Percentiles rank a stretch among this genome's conserved stretches.
Evolutionary conservation across 2,797 vertebrate species (phyloP).

Genomic region (Podarcis siculus): DNA sequence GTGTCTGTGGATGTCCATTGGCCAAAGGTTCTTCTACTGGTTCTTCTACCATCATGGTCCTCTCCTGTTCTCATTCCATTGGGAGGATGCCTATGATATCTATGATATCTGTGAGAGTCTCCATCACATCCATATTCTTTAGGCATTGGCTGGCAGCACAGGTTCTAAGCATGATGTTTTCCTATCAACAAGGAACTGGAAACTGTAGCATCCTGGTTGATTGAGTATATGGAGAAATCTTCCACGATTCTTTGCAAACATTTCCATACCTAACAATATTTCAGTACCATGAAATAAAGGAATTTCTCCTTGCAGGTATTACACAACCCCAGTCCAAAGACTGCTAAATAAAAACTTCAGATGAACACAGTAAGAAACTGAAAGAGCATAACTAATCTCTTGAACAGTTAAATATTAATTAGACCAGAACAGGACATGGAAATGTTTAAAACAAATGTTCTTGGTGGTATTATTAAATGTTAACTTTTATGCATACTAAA

Average conservation of each 20-base stretch:
- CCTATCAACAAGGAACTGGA: neutral
- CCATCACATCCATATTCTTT: neutral
- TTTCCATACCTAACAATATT: neutral
- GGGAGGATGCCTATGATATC: neutral
- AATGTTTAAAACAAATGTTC: conserved; percentile 56
- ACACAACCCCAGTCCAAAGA: neutral
- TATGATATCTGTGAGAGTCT: neutral
- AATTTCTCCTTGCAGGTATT: neutral
- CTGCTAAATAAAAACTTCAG: conserved; percentile 43
- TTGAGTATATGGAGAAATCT: neutral
- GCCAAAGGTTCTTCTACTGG: neutral
- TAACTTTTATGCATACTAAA: conserved; percentile 51
- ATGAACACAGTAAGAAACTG: conserved; percentile 28
- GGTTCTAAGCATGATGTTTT: neutral
- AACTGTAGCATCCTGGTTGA: neutral
- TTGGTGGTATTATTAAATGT: conserved; percentile 42
- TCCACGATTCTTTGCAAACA: neutral
- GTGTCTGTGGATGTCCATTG: neutral
- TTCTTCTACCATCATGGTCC: neutral
- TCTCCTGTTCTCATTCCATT: neutral
- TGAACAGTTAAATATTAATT: conserved; percentile 48
- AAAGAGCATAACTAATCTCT: conserved; percentile 34
- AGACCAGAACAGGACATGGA: conserved; percentile 37
- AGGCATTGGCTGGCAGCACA: neutral
- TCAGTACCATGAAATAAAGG: neutral